phyloP scores from a whole-genome alignment of 2,888 invertebrate genomes.

The Acleris laterana region DNA sequence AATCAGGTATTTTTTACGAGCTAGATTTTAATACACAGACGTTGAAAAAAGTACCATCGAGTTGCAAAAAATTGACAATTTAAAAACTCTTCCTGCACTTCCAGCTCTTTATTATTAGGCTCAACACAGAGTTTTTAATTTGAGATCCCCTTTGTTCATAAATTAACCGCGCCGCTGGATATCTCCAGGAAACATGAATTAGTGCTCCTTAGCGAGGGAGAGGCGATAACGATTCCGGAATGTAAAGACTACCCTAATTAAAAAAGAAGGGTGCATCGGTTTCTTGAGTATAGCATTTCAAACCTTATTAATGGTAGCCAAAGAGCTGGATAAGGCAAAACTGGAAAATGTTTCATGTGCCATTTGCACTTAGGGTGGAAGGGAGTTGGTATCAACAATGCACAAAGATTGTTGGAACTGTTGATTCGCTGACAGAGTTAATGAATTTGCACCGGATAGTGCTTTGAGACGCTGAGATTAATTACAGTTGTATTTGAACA shows the following conservation, averaged over 20 bases:
- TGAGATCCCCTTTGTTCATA: slow-evolving; percentile 71
- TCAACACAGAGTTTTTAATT: slow-evolving; percentile 76
- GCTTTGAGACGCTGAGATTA: slow-evolving; percentile 20
- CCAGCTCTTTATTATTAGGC: slow-evolving; percentile 60
- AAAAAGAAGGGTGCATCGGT: too few species aligned
- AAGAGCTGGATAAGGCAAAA: too few species aligned
- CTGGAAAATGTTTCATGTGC: too few species aligned
- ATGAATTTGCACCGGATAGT: slow-evolving; percentile 32
- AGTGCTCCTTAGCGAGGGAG: slow-evolving; percentile 61
- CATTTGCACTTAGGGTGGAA: slow-evolving; percentile 9
- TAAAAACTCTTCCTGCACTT: slow-evolving; percentile 52
- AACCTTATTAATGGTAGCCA: too few species aligned
- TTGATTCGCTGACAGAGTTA: slow-evolving; percentile 29
- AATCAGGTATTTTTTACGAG: too few species aligned
- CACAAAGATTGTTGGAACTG: slow-evolving; percentile 29
- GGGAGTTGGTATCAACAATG: slow-evolving; percentile 37
- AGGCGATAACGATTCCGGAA: slow-evolving; percentile 61
- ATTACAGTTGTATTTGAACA: slow-evolving; percentile 12
- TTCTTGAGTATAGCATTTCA: too few species aligned
- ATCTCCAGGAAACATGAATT: slow-evolving; percentile 78
- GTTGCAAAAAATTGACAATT: neutral
- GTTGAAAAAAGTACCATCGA: neutral
- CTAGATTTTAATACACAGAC: too few species aligned
- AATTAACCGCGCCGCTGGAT: slow-evolving; percentile 72
- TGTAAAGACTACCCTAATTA: slow-evolving; percentile 42